Evolutionary conservation across 2,888 invertebrate species (phyloP).

Genomic region (Platypus cylindrus): DNA sequence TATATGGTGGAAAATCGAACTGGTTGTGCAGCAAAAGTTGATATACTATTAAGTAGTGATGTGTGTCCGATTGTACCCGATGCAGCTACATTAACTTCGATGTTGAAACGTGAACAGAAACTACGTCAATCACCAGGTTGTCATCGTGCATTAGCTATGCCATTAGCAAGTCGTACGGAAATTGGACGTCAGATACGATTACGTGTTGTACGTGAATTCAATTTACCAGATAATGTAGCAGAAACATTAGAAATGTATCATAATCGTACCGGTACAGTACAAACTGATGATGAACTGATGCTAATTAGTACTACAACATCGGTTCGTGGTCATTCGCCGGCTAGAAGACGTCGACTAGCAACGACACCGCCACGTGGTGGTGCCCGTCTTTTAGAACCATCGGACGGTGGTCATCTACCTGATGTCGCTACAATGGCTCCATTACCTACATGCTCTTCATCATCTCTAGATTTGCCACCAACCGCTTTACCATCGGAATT

Average conservation of each 20-base stretch:
- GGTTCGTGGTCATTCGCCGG: slow-evolving; percentile 10
- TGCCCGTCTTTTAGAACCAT: slow-evolving; percentile 38
- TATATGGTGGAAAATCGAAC: slow-evolving; percentile 56
- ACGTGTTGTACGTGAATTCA: slow-evolving; percentile 86
- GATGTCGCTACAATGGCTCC: slow-evolving; percentile 92
- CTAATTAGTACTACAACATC: slow-evolving; percentile 3
- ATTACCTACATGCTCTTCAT: too few species aligned
- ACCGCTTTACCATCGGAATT: slow-evolving; percentile 40
- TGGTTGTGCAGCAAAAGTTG: slow-evolving; percentile 42
- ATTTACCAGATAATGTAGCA: slow-evolving; percentile 79
- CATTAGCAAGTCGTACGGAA: slow-evolving; percentile 63
- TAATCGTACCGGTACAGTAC: slow-evolving; percentile 12
- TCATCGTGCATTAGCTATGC: slow-evolving; percentile 62
- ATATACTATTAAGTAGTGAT: slow-evolving; percentile 51
- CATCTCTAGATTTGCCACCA: slow-evolving; percentile 41
- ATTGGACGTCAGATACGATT: slow-evolving; percentile 68
- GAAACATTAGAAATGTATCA: slow-evolving; percentile 49
- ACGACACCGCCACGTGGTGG: slow-evolving; percentile 20
- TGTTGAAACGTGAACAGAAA: slow-evolving; percentile 78
- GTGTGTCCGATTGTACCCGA: slow-evolving; percentile 70
- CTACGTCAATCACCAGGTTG: slow-evolving; percentile 67
- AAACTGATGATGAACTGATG: slow-evolving; percentile 13
- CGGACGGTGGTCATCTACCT: slow-evolving; percentile 66
- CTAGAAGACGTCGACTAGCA: slow-evolving; percentile 39
- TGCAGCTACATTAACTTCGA: slow-evolving; percentile 58